Percentiles rank a stretch among this genome's conserved stretches.
Evolutionary conservation across 2,888 invertebrate genomes (phyloP).

Genomic region (Amiota minor): DNA sequence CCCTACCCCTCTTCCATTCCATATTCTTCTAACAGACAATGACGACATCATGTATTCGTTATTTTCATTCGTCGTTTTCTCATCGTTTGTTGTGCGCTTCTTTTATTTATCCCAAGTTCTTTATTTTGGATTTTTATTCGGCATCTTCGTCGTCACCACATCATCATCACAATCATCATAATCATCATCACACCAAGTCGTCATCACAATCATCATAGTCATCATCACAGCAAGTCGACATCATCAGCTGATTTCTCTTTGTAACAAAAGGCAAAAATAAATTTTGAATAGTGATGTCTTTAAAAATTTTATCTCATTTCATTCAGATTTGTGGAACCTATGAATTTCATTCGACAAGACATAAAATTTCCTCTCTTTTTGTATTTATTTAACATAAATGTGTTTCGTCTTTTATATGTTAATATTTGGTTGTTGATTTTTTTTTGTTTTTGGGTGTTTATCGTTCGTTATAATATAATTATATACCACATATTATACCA

Average conservation of each 20-base stretch:
- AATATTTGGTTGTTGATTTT: background rate
- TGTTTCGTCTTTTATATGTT: too few relatives aligned
- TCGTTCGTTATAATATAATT: background rate
- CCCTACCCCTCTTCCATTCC: background rate
- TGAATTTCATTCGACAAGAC: background rate
- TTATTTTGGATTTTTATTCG: background rate
- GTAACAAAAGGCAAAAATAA: slow-evolving; percentile 3
- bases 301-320: slow-evolving; percentile 9
- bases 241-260: slow-evolving; percentile 41
- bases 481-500: background rate
- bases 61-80: slow-evolving; percentile 20
- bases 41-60: slow-evolving; percentile 51
- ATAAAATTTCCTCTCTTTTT: background rate
- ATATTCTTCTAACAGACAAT: slow-evolving; percentile 31
- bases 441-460: background rate
- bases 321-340: background rate
- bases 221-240: slow-evolving; percentile 6
- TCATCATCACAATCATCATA: slow-evolving; percentile 41
- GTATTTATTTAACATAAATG: background rate
- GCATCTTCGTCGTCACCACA: slow-evolving; percentile 15
- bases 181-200: slow-evolving; percentile 29
- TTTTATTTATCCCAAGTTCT: too few relatives aligned
- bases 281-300: background rate
- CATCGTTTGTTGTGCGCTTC: background rate
- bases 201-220: slow-evolving; percentile 44